Percentiles rank a stretch among this genome's conserved stretches.
Evolutionary conservation across 1,140 invertebrate genomes (phyloP).

Genomic region (Agrypnia vestita): DNA sequence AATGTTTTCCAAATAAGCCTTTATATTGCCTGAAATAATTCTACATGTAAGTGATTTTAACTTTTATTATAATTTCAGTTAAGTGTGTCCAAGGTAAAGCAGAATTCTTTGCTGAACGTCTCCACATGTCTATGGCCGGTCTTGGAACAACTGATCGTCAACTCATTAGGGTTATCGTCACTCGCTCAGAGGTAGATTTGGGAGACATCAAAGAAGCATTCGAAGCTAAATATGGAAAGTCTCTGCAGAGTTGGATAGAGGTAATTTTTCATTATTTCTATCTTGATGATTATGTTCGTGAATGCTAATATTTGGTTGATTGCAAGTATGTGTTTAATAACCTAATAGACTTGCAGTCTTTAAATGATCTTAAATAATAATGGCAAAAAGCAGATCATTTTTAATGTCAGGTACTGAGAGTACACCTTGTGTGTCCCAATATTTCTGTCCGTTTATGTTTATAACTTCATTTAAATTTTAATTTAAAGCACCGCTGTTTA

Average conservation of each 20-base stretch:
- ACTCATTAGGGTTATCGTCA: slow-evolving; percentile 89
- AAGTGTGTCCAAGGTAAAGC: slow-evolving; percentile 88
- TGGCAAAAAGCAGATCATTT: no score
- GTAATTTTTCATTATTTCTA: slow-evolving; percentile 68
- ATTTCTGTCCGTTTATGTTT: no score
- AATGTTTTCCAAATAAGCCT: no score
- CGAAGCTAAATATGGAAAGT: slow-evolving; percentile 84
- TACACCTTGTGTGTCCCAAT: no score
- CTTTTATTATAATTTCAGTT: slow-evolving; percentile 71
- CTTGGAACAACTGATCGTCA: slow-evolving; percentile 89
- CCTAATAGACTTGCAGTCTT: no score
- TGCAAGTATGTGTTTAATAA: background rate
- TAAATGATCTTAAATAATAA: no score
- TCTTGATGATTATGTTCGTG: background rate
- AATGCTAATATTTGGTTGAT: background rate
- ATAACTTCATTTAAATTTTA: no score
- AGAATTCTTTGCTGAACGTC: slow-evolving; percentile 89
- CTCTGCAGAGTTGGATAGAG: slow-evolving; percentile 85
- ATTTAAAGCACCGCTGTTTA: no score
- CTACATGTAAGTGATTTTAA: background rate
- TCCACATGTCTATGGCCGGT: slow-evolving; percentile 92
- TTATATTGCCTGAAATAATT: no score
- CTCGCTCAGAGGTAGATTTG: slow-evolving; percentile 91
- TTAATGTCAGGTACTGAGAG: no score
- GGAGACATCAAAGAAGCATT: slow-evolving; percentile 89